Evolutionary conservation across 2,113 vertebrate species (phyloP), one percentile per base, ranked within the genome.

Genomic region (Nibea coibor): DNA sequence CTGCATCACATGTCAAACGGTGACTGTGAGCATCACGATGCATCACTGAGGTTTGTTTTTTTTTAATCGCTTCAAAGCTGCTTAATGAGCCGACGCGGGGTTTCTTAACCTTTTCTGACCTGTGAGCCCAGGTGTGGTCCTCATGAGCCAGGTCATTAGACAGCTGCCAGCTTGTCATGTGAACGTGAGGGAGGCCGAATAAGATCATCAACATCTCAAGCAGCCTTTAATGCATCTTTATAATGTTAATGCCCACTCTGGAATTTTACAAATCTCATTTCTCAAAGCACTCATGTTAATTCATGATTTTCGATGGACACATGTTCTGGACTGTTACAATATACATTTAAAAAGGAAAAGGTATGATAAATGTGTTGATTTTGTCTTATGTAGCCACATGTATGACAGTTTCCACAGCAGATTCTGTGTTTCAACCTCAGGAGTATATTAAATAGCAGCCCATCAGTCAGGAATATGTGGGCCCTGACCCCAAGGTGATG

Each of bases 141-240:
- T 59, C 16, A 11, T 12, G 28, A 58, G 53, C 45, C 16, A 3
- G n/a, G 57, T 58, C 45, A 17, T 45, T 56, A 45, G 20, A 61
- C 58, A 47, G 59, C 28, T 17, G 14, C 79, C 47, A 75, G 53
- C 14, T 4, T 47, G 56, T 61, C 56, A 31, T 31, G 48, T 65
- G 62, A 54, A 15, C 15, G 47, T 31, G 74, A 22, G 53, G 10
- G 16, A 14, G 48, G 35, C 22, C 5, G 28, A 39, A 48, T 1
- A 17, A 1, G 35, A 53, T 62, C 28, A 43, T 15, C 20, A 45
- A 12, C 24, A 31, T 39, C 19, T 59, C 31, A 26, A 63, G 26
- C 19, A 14, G 1, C 9, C 4, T 0, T 54, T 22, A 9, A 47
- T 43, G 3, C 11, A 53, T 42, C 12, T 51, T 53, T 8, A 16